Percentiles rank a stretch among this genome's conserved stretches.
Conservation (phyloP, 2,888 invertebrate genomes). For the Drosophila differens region DNA sequence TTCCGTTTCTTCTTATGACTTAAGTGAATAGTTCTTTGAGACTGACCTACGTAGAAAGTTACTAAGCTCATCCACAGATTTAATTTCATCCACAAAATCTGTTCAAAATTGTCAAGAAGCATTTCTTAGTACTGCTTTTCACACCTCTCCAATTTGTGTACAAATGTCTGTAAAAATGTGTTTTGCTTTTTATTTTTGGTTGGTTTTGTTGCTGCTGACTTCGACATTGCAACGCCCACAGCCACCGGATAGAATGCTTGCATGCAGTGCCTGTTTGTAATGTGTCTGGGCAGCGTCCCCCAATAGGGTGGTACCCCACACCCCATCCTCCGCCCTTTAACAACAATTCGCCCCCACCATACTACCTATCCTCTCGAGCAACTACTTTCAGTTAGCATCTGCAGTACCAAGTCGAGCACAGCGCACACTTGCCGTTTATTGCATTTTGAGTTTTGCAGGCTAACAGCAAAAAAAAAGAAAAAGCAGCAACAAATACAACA, state of each 20-base stretch:
- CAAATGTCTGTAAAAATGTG: conserved; percentile 20
- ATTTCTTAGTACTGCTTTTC: conserved; percentile 23
- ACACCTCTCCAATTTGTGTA: conserved; percentile 34
- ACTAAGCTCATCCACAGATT: background rate
- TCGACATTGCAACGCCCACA: conserved; percentile 46
- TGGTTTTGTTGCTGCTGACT: conserved; percentile 24
- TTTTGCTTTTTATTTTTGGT: conserved; percentile 6
- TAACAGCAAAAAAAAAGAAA: conserved; percentile 28
- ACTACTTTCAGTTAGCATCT: conserved; percentile 61
- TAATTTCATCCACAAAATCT: conserved; percentile 7
- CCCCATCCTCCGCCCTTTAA: background rate
- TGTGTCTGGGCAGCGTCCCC: conserved; percentile 63
- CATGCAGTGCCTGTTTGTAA: conserved; percentile 71
- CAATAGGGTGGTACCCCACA: background rate
- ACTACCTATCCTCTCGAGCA: background rate
- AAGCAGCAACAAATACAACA: conserved; percentile 20
- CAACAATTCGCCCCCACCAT: background rate
- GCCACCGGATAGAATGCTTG: conserved; percentile 23
- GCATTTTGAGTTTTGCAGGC: conserved; percentile 71
- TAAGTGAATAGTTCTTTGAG: background rate
- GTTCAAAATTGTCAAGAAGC: conserved; percentile 6
- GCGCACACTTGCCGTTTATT: conserved; percentile 78
- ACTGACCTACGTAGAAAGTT: background rate
- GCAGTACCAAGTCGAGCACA: conserved; percentile 36
- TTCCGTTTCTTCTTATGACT: background rate